These are phyloP conservation scores for Anoplius nigerrimus DNA, from an alignment of 2,888 invertebrate species.

Conservation along the genomic window DNA sequence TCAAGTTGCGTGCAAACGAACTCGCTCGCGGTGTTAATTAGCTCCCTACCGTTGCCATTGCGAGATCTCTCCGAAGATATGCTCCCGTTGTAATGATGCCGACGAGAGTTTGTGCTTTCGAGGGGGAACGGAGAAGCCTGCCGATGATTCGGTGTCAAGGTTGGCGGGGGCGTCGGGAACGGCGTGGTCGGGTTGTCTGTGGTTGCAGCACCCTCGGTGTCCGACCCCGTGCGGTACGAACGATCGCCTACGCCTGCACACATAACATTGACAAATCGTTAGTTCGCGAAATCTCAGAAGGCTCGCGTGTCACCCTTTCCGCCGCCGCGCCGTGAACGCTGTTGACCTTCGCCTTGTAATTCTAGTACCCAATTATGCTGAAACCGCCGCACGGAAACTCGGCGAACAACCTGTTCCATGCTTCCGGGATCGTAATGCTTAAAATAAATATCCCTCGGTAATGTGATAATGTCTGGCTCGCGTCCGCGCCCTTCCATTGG, in stretches of 20 bases:
- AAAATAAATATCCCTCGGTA: too few relatives aligned
- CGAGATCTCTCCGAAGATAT: slow-evolving; percentile 67
- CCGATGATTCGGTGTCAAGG: slow-evolving; percentile 80
- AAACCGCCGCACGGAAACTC: too few relatives aligned
- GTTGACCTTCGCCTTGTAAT: too few relatives aligned
- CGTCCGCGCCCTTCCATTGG: background rate
- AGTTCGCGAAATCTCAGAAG: too few relatives aligned
- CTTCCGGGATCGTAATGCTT: too few relatives aligned
- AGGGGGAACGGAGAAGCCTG: slow-evolving; percentile 84
- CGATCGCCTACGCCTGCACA: slow-evolving; percentile 78
- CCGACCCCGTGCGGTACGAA: slow-evolving; percentile 84
- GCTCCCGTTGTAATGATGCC: slow-evolving; percentile 76
- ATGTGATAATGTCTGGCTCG: too few relatives aligned
- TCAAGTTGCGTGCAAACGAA: slow-evolving; percentile 29
- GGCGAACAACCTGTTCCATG: too few relatives aligned
- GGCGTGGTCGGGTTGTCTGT: slow-evolving; percentile 78
- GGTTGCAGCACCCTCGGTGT: slow-evolving; percentile 80
- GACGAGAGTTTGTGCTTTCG: slow-evolving; percentile 81
- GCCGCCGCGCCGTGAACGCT: too few relatives aligned
- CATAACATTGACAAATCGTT: slow-evolving; percentile 19
- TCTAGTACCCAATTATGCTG: too few relatives aligned
- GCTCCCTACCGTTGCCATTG: slow-evolving; percentile 64
- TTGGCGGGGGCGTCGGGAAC: slow-evolving; percentile 78
- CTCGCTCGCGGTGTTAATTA: slow-evolving; percentile 45
- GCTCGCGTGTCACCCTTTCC: too few relatives aligned